These are phyloP conservation scores for Eristalis intricaria DNA, from an alignment of 2,888 invertebrate species.

Conservation along the genomic window DNA sequence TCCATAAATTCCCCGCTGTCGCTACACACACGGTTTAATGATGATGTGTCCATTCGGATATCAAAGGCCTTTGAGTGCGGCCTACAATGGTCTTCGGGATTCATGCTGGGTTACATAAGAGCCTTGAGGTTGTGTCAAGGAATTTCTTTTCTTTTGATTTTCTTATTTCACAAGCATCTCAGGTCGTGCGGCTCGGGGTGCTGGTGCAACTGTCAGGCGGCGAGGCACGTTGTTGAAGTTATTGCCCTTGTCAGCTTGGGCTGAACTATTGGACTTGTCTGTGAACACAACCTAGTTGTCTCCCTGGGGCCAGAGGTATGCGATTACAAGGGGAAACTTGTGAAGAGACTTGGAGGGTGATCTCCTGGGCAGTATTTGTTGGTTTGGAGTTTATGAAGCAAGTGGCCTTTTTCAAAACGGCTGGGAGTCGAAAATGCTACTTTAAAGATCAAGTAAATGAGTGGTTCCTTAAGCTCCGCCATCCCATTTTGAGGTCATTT, in stretches of 20 bases:
- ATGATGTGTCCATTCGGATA: background rate
- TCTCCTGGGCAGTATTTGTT: too few species aligned
- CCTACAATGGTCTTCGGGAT: background rate
- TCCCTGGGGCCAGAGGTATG: background rate
- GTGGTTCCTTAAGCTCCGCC: too few species aligned
- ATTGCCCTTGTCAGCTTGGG: background rate
- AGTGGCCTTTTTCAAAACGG: too few species aligned
- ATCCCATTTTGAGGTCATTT: too few species aligned
- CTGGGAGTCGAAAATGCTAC: too few species aligned
- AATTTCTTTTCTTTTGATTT: background rate
- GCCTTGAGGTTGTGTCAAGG: background rate
- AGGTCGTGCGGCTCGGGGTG: background rate
- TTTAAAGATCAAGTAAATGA: too few species aligned
- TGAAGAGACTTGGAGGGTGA: too few species aligned
- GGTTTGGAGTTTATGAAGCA: too few species aligned
- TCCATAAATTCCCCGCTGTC: background rate
- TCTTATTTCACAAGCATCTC: background rate
- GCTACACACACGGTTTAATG: background rate
- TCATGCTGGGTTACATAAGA: background rate
- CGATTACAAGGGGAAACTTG: too few species aligned
- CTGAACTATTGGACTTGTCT: background rate
- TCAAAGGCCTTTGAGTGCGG: background rate
- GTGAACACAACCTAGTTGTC: background rate
- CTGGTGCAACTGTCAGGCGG: background rate
- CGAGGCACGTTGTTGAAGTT: background rate